These are phyloP conservation scores for Podargus strigoides DNA, from an alignment of 2,797 vertebrate genomes.

Conservation along the genomic window DNA sequence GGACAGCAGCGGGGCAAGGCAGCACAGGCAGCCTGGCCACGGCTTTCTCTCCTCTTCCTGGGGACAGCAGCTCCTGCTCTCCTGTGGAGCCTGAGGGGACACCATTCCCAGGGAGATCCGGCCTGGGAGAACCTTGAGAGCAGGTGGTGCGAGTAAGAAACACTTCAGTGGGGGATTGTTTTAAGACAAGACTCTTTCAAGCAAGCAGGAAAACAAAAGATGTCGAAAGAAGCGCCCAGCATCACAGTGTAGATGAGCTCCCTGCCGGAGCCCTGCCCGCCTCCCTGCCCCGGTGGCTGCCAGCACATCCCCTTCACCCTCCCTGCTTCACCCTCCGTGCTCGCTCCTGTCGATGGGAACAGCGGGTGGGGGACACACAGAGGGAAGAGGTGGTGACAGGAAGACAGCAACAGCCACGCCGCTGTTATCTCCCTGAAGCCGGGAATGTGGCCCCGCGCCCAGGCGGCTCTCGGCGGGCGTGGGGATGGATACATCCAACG, in stretches of 20 bases:
- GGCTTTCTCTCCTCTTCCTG: not conserved
- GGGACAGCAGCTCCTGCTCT: conserved; percentile 9
- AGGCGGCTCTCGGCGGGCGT: not conserved
- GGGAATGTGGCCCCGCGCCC: not conserved
- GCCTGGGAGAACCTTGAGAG: not conserved
- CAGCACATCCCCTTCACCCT: not conserved
- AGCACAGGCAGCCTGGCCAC: not conserved
- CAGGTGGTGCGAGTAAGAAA: conserved; percentile 18
- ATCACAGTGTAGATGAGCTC: conserved; percentile 35
- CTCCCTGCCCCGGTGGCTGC: not conserved
- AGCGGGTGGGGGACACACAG: not conserved
- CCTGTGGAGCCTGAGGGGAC: not conserved
- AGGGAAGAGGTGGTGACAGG: conserved; percentile 27
- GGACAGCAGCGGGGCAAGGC: not conserved
- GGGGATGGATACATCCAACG: conserved; percentile 17
- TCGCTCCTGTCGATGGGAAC: not conserved
- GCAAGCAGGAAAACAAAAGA: conserved; percentile 24
- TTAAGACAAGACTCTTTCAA: conserved; percentile 38
- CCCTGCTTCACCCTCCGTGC: not conserved
- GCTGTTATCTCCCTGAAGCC: not conserved
- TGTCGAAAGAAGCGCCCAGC: not conserved
- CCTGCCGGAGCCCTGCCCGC: not conserved
- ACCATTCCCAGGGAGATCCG: not conserved
- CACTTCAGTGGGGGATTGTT: conserved; percentile 20
- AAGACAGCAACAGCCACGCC: not conserved